Base-by-base conservation (phyloP, 2,113 vertebrate species). In the Psilopsiagon aurifrons region DNA sequence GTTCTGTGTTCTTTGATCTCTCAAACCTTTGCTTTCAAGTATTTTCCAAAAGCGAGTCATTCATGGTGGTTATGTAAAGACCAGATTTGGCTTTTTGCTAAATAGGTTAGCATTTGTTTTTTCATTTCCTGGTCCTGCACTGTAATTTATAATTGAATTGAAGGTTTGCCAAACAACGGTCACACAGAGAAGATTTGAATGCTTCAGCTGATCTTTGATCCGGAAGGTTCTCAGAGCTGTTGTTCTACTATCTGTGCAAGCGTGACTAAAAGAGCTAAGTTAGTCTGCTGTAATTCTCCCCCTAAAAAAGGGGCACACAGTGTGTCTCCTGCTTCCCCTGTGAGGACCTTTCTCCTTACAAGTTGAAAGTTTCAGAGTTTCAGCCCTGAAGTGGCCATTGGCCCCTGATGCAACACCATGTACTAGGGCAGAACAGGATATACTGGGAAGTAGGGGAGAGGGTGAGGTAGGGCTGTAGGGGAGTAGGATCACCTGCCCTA, bases 121-220 rank as follows among this genome's bases (percentile, higher is more conserved):
- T 86, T 27, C 0, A 0, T 74, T 76, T 64, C 47, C 91, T 90
- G 57, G 13, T 85, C 57, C 55, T 68, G 44, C 43, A 15, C 70
- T 87, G 39, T 89, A 87, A 83, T 89, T 96, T 88, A 54, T 85
- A 90, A 97, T 69, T 85, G 85, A 96, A 89, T 69, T 62, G 28
- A 68, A 91, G 15, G 29, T 78, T 94, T 97, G 89, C 80, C 85
- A 97, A 95, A 51, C 51, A 87, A 6, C 51, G 49, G 88, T 96
- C 88, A 95, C 84, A 71, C 8, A 66, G 63, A 95, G 73, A 87
- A 87, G 60, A 70, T 94, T 94, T 93, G 76, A 94, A 46, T 96
- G 60, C 59, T 97, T 93, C 64, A 94, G 89, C 57, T 95, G 95
- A 94, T 78, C 64, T 90, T 94, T 82, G 83, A 64, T 84, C 67